phyloP scores from a whole-genome alignment of 1,140 invertebrate genomes.

The Anthonomus grandis region DNA sequence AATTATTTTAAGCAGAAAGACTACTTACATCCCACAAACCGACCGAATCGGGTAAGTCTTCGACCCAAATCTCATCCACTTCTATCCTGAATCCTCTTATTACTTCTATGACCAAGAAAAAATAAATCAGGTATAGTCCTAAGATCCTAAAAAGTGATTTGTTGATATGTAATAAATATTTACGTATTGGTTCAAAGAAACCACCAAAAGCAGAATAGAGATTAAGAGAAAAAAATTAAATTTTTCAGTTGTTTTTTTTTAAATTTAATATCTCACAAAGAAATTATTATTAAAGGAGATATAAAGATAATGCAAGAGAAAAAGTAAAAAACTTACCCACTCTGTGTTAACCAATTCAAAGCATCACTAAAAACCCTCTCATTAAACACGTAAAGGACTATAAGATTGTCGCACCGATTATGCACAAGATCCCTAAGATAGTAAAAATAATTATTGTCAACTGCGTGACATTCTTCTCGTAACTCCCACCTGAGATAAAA shows the following conservation, averaged over 20 bases:
- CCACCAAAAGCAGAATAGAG: not conserved
- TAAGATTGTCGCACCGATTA: constrained; percentile 12
- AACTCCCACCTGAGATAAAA: constrained; percentile 16
- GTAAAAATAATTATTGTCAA: constrained; percentile 17
- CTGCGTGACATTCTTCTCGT: constrained; percentile 2
- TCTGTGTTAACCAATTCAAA: constrained; percentile 6
- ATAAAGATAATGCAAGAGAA: too few relatives aligned
- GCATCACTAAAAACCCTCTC: constrained; percentile 14
- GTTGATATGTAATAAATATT: not conserved
- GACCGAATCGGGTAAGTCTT: constrained; percentile 19
- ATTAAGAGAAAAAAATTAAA: too few relatives aligned
- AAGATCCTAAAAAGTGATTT: constrained; percentile 17
- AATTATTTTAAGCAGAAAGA: too few relatives aligned
- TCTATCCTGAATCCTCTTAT: not conserved
- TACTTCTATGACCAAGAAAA: constrained; percentile 14
- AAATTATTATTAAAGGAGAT: too few relatives aligned
- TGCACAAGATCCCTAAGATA: constrained; percentile 18
- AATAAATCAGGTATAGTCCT: constrained; percentile 24
- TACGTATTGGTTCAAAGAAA: not conserved
- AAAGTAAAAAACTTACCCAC: constrained; percentile 14
- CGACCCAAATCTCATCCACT: constrained; percentile 18
- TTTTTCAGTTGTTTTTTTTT: too few relatives aligned
- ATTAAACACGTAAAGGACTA: constrained; percentile 14
- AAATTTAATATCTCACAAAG: too few relatives aligned
- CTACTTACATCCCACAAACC: constrained; percentile 3